Conservation (phyloP, 2,888 invertebrate species). For the Smittia sp. region DNA sequence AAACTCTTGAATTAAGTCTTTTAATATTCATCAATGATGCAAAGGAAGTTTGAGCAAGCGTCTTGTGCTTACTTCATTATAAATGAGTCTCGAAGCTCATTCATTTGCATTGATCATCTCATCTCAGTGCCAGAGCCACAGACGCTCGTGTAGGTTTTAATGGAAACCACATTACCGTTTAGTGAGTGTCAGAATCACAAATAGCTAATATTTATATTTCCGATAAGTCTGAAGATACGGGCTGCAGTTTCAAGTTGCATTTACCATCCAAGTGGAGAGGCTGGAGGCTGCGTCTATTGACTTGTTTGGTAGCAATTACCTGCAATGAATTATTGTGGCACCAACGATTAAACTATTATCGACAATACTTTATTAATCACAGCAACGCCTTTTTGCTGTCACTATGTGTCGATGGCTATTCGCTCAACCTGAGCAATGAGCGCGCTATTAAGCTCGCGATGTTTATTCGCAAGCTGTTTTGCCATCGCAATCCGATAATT, state of each 20-base stretch:
- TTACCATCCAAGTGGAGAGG: neutral
- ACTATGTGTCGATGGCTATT: conserved; percentile 6
- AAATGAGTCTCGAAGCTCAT: neutral
- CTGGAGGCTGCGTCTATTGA: neutral
- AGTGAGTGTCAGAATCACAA: neutral
- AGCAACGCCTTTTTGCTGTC: conserved; percentile 25
- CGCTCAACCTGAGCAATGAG: neutral
- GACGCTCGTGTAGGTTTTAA: neutral
- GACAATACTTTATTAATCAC: conserved; percentile 16
- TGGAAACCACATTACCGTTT: neutral
- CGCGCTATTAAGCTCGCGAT: too few species aligned
- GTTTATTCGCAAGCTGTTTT: too few species aligned
- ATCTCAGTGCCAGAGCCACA: neutral
- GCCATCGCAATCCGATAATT: neutral
- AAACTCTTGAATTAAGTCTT: too few species aligned
- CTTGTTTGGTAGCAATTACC: conserved; percentile 18
- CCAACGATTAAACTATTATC: conserved; percentile 13
- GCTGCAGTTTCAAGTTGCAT: neutral
- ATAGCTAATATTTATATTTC: neutral
- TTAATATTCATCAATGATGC: neutral
- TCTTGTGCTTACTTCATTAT: neutral
- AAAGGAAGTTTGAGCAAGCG: conserved; percentile 2
- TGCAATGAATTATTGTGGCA: conserved; percentile 19
- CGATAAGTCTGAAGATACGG: neutral
- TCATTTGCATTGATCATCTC: neutral